A percentile compares a stretch with the other conserved stretches of the same genome.
Conservation (phyloP, 2,888 invertebrate genomes). For the Charanyca ferruginea region DNA sequence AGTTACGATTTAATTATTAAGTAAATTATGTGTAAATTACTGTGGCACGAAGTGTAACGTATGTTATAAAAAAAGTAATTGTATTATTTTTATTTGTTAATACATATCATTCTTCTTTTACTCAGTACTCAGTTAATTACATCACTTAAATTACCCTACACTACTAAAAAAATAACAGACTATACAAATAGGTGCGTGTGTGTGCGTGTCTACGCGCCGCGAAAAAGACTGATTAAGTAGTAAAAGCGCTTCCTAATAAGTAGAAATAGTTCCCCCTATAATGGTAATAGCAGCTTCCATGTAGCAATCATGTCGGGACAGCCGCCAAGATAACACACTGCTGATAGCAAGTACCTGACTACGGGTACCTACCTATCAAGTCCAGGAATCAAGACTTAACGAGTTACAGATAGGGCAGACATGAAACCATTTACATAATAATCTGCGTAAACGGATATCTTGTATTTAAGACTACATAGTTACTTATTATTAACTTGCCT, state of each 20-base stretch:
- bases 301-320: constrained; percentile 36
- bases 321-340: constrained; percentile 37
- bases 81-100: neutral
- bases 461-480: constrained; percentile 9
- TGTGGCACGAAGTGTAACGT: constrained; percentile 1
- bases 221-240: neutral
- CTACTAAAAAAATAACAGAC: too few species aligned
- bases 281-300: constrained; percentile 16
- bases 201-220: too few species aligned
- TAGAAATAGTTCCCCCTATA: constrained; percentile 2
- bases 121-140: neutral
- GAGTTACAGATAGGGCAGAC: constrained; percentile 34
- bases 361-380: constrained; percentile 23
- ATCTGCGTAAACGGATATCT: constrained; percentile 45
- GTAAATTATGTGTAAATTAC: neutral
- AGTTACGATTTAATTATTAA: too few species aligned
- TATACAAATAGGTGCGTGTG: too few species aligned
- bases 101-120: neutral
- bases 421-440: constrained; percentile 51
- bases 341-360: constrained; percentile 29
- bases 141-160: neutral
- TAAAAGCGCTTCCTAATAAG: neutral
- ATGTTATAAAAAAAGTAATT: neutral
- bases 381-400: constrained; percentile 35
- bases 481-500: constrained; percentile 26